A percentile compares a stretch with the other conserved stretches of the same genome.
phyloP scores from a whole-genome alignment of 2,888 invertebrate genomes.

The Drosophila meridionalis region DNA sequence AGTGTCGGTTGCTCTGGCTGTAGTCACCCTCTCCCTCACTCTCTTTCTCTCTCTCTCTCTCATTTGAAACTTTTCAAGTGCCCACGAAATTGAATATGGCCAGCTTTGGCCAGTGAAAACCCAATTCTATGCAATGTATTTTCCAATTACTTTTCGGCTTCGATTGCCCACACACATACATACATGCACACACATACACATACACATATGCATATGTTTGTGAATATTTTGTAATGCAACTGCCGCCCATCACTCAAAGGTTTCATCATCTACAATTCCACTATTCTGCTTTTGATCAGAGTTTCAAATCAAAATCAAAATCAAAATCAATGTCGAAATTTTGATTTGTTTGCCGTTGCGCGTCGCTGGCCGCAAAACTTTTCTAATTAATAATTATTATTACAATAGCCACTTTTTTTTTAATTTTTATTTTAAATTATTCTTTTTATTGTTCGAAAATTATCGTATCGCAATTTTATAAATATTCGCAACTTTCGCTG shows the following conservation, averaged over 20 bases:
- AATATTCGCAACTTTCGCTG: conserved; percentile 54
- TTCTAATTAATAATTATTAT: conserved; percentile 70
- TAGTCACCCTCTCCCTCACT: background rate
- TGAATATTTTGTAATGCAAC: background rate
- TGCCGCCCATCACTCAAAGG: background rate
- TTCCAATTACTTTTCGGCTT: conserved; percentile 71
- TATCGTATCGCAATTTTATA: conserved; percentile 42
- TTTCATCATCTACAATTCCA: conserved; percentile 23
- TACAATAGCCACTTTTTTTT: conserved; percentile 7
- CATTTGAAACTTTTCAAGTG: conserved; percentile 55
- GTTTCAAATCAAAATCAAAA: conserved; percentile 2
- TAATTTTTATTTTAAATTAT: background rate
- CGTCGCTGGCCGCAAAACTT: conserved; percentile 47
- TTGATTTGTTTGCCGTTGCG: conserved; percentile 22
- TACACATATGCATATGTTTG: background rate
- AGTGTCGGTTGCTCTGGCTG: conserved; percentile 52
- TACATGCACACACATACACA: conserved; percentile 51
- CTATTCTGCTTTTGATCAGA: conserved; percentile 16
- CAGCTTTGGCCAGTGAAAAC: conserved; percentile 14
- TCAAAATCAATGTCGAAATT: conserved; percentile 39
- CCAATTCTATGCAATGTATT: conserved; percentile 59
- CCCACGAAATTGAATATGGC: conserved; percentile 45
- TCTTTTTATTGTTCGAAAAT: conserved; percentile 25
- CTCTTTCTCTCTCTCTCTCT: background rate
- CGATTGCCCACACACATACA: conserved; percentile 18